Conservation (phyloP, 1,140 invertebrate genomes). For the Diabrotica undecimpunctata region DNA sequence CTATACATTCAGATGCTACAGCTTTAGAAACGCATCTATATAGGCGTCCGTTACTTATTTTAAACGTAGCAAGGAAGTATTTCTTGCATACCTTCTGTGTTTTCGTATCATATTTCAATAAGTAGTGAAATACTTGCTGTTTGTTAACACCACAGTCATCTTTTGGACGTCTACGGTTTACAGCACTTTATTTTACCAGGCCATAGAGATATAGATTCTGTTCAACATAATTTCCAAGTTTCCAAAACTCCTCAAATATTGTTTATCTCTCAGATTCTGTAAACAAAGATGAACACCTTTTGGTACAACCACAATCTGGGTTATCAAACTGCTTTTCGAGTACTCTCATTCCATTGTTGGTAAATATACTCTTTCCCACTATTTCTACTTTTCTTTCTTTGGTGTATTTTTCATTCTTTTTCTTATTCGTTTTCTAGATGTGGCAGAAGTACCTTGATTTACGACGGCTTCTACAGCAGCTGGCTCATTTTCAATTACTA, state of each 20-base stretch:
- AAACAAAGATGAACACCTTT: neutral
- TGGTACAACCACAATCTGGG: neutral
- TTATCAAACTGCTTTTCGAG: neutral
- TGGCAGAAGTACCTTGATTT: no score
- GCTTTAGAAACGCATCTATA: conserved; percentile 9
- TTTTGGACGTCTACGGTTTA: conserved; percentile 10
- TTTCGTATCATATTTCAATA: neutral
- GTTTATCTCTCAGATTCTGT: no score
- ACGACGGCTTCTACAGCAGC: no score
- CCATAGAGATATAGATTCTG: no score
- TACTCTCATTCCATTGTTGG: neutral
- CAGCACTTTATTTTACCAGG: neutral
- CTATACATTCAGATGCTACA: conserved; percentile 7
- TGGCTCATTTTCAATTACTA: no score
- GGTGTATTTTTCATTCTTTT: neutral
- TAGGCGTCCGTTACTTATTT: conserved; percentile 22
- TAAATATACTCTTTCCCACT: neutral
- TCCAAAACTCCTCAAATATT: no score
- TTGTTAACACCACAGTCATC: conserved; percentile 8
- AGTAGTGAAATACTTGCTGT: neutral
- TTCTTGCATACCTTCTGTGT: conserved; percentile 11
- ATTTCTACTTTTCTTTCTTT: neutral
- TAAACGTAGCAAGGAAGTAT: conserved; percentile 15
- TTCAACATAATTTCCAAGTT: no score
- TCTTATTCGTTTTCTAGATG: no score